Percentiles rank a stretch among this genome's conserved stretches.
Evolutionary conservation across 2,797 vertebrate species (phyloP).

Genomic region (Coregonus ussuriensis): DNA sequence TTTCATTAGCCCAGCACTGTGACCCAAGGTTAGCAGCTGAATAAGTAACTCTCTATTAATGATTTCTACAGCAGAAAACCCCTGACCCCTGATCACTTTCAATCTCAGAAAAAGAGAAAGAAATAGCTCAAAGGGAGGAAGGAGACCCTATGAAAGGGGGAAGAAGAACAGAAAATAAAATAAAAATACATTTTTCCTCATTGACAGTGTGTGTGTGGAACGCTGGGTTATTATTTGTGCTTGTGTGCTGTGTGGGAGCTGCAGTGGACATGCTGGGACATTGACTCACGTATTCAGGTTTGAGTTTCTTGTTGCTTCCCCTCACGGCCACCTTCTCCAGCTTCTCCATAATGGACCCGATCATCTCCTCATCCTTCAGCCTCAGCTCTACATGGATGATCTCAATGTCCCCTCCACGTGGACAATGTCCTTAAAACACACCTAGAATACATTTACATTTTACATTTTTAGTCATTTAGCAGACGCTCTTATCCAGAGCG

Average conservation of each 20-base stretch:
- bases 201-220: conserved; percentile 66
- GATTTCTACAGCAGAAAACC: conserved; percentile 83
- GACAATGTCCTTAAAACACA: conserved; percentile 96
- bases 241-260: conserved; percentile 61
- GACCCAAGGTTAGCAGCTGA: conserved; percentile 75
- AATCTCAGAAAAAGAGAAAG: conserved; percentile 72
- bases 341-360: conserved; percentile 91
- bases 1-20: conserved; percentile 77
- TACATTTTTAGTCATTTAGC: too few species aligned
- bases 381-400: conserved; percentile 88
- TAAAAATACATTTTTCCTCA: conserved; percentile 67
- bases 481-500: too few species aligned
- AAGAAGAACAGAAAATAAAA: conserved; percentile 51
- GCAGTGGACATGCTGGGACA: conserved; percentile 42
- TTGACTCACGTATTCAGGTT: conserved; percentile 96
- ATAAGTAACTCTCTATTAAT: conserved; percentile 84
- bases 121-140: conserved; percentile 52
- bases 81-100: conserved; percentile 79
- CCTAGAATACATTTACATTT: too few species aligned
- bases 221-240: conserved; percentile 70
- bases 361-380: conserved; percentile 93
- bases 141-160: conserved; percentile 36
- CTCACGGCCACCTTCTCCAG: conserved; percentile 93
- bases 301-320: conserved; percentile 91
- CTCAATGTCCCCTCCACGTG: conserved; percentile 90